Evolutionary conservation across 2,888 invertebrate genomes (phyloP).

Genomic region (Boloria euphrosyne): DNA sequence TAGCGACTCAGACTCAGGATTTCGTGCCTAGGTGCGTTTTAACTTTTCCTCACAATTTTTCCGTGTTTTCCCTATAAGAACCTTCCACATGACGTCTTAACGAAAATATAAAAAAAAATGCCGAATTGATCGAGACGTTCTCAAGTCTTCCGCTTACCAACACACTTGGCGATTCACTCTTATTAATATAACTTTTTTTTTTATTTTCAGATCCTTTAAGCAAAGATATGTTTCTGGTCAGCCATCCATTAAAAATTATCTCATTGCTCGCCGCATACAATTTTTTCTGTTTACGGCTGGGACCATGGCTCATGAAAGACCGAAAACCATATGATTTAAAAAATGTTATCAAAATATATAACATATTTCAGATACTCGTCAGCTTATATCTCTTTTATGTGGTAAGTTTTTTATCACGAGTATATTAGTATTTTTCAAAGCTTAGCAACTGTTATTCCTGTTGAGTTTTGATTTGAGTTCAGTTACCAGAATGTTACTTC

Average conservation of each 20-base stretch:
- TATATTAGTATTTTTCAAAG: too few species aligned
- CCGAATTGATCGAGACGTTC: too few species aligned
- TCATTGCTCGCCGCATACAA: slow-evolving; percentile 83
- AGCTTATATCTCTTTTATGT: slow-evolving; percentile 44
- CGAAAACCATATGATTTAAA: slow-evolving; percentile 85
- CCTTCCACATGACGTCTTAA: too few species aligned
- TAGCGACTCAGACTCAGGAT: too few species aligned
- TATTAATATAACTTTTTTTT: slow-evolving; percentile 18
- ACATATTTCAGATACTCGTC: slow-evolving; percentile 84
- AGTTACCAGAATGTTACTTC: too few species aligned
- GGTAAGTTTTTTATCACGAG: slow-evolving; percentile 38
- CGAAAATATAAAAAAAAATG: too few species aligned
- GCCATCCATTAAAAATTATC: slow-evolving; percentile 84
- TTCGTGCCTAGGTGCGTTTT: too few species aligned
- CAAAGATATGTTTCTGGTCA: slow-evolving; percentile 85
- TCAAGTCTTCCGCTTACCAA: not conserved
- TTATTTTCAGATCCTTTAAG: slow-evolving; percentile 83
- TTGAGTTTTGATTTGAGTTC: too few species aligned
- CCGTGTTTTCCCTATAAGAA: too few species aligned
- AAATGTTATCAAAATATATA: slow-evolving; percentile 85
- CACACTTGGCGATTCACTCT: not conserved
- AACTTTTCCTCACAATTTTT: not conserved
- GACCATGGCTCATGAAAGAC: slow-evolving; percentile 87
- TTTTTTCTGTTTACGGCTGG: slow-evolving; percentile 85
- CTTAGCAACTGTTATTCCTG: not conserved